phyloP scores from a whole-genome alignment of 2,113 vertebrate genomes.

The Perca fluviatilis region DNA sequence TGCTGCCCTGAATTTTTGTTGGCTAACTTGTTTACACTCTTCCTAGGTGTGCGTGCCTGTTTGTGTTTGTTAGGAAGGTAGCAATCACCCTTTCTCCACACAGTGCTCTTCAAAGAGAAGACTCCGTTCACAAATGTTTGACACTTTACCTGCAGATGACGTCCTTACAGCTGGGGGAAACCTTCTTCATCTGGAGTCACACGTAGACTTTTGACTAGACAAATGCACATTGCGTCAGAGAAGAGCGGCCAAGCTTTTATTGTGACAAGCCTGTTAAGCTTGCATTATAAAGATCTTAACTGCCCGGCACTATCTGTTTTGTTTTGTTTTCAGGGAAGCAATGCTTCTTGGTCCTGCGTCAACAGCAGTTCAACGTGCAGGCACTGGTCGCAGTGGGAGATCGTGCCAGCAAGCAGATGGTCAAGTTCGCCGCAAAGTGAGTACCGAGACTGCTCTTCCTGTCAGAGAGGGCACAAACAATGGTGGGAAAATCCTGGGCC shows the following conservation, averaged over 20 bases:
- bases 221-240: conserved; percentile 21
- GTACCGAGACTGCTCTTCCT: conserved; percentile 93
- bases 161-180: conserved; percentile 18
- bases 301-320: conserved; percentile 72
- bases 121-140: conserved; percentile 49
- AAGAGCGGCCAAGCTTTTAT: conserved; percentile 10
- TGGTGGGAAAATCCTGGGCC: conserved; percentile 92
- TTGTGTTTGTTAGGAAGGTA: conserved; percentile 68
- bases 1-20: conserved; percentile 48
- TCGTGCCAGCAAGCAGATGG: conserved; percentile 99
- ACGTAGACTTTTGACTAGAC: conserved; percentile 12
- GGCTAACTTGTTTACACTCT: conserved; percentile 63
- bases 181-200: not conserved
- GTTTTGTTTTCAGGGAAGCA: conserved; percentile 92
- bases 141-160: conserved; percentile 55
- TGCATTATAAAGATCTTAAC: conserved; percentile 28
- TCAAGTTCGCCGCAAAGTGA: conserved; percentile 99
- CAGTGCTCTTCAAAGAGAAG: conserved; percentile 65
- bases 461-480: conserved; percentile 91
- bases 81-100: conserved; percentile 59
- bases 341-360: conserved; percentile 97
- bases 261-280: conserved; percentile 26
- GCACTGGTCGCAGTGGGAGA: conserved; percentile 97
- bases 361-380: conserved; percentile 98
- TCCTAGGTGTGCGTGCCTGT: conserved; percentile 56